These are phyloP conservation scores for Ceratosolen fusciceps DNA, from an alignment of 1,140 invertebrate species.

Conservation along the genomic window DNA sequence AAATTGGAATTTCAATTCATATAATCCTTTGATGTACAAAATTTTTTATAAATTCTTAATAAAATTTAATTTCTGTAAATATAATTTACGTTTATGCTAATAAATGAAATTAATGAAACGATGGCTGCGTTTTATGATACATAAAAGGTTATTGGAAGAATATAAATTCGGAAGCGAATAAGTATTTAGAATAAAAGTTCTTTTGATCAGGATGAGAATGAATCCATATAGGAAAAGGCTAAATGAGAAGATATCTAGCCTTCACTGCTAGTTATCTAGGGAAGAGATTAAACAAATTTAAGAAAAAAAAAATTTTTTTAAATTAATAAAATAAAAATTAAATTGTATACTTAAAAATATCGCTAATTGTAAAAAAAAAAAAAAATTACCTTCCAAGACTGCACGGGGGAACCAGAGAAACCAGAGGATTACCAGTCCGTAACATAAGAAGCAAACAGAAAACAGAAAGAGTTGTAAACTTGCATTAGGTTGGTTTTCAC, in stretches of 20 bases:
- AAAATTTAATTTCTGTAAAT: no score
- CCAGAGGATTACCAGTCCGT: conserved; percentile 20
- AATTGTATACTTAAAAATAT: conserved; percentile 12
- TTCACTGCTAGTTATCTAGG: not conserved
- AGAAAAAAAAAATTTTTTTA: conserved; percentile 35
- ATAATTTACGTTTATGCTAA: no score
- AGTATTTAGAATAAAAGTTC: no score
- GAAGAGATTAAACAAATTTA: conserved; percentile 16
- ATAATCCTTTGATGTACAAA: no score
- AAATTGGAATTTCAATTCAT: no score
- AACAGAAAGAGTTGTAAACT: conserved; percentile 44
- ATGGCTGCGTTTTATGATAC: not conserved
- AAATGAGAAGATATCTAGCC: not conserved
- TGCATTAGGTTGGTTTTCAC: conserved; percentile 24
- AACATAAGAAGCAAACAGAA: conserved; percentile 47
- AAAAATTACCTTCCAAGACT: conserved; percentile 51
- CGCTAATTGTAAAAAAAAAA: not conserved
- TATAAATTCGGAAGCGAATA: no score
- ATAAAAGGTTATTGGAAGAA: no score
- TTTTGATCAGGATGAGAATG: no score
- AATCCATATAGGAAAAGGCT: no score
- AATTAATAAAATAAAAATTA: conserved; percentile 14
- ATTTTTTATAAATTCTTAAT: no score
- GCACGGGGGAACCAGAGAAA: conserved; percentile 29
- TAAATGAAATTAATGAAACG: conserved; percentile 8